Percentiles rank a stretch among this genome's conserved stretches.
These are phyloP conservation scores for Metacarcinus magister DNA, from an alignment of 2,888 invertebrate species.

Conservation along the genomic window DNA sequence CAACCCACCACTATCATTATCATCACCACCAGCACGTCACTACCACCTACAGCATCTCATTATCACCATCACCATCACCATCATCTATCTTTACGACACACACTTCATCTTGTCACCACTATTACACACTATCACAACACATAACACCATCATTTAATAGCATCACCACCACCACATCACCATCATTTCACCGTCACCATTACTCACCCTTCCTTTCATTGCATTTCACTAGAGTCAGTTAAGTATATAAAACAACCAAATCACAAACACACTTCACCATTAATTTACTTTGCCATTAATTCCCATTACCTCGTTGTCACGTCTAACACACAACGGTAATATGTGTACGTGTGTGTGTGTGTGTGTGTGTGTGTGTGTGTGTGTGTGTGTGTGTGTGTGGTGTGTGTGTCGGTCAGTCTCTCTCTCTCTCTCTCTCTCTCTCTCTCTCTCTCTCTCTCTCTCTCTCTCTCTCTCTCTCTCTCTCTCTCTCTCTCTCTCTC, in stretches of 20 bases:
- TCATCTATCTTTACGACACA: neutral
- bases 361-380: no score
- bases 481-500: neutral
- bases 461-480: neutral
- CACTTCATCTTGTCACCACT: neutral
- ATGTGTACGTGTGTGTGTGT: no score
- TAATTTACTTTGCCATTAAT: neutral
- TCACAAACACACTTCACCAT: neutral
- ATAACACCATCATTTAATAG: neutral
- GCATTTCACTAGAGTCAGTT: neutral
- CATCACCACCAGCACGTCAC: neutral
- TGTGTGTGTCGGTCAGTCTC: neutral
- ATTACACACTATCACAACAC: neutral
- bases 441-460: no score
- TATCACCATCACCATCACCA: neutral
- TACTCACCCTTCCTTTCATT: neutral
- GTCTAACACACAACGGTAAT: neutral
- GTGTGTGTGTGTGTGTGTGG: no score
- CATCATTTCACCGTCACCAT: neutral
- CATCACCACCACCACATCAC: neutral
- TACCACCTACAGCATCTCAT: neutral
- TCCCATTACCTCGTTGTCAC: neutral
- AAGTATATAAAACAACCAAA: neutral
- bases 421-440: neutral
- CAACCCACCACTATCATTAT: neutral